These are phyloP conservation scores for Drosophila repleta DNA, from an alignment of 1,140 invertebrate species.

Conservation along the genomic window DNA sequence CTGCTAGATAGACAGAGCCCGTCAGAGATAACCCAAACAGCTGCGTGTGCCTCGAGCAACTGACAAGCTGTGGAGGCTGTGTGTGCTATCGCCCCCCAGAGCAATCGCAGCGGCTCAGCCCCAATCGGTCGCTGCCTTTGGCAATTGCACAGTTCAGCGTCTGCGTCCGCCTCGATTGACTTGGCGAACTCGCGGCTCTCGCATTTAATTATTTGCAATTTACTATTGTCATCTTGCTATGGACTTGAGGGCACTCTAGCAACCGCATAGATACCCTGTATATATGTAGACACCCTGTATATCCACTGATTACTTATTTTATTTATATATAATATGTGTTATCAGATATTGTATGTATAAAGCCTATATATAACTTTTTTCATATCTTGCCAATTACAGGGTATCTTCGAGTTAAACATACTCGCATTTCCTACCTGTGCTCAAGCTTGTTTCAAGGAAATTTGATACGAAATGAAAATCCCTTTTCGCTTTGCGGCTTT, in stretches of 20 bases:
- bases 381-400: not conserved
- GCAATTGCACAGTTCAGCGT: conserved; percentile 51
- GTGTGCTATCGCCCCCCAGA: conserved; percentile 24
- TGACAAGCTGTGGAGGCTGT: conserved; percentile 37
- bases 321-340: no score
- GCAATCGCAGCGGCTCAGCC: conserved; percentile 6
- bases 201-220: conserved; percentile 75
- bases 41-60: conserved; percentile 39
- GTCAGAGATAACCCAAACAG: conserved; percentile 35
- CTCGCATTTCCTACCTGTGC: not conserved
- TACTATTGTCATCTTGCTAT: conserved; percentile 52
- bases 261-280: conserved; percentile 3
- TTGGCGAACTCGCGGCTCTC: conserved; percentile 13
- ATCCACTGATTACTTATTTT: no score
- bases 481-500: conserved; percentile 61
- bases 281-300: no score
- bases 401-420: conserved; percentile 2
- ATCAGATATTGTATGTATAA: no score
- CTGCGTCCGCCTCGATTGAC: conserved; percentile 47
- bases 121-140: conserved; percentile 33
- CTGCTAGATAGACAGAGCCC: not conserved
- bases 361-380: not conserved
- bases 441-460: conserved; percentile 53
- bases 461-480: conserved; percentile 68
- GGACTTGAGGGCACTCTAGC: conserved; percentile 21